A percentile compares a stretch with the other conserved stretches of the same genome.
These are phyloP conservation scores for Sclerurus mexicanus DNA, from an alignment of 2,113 vertebrate species.

Conservation along the genomic window DNA sequence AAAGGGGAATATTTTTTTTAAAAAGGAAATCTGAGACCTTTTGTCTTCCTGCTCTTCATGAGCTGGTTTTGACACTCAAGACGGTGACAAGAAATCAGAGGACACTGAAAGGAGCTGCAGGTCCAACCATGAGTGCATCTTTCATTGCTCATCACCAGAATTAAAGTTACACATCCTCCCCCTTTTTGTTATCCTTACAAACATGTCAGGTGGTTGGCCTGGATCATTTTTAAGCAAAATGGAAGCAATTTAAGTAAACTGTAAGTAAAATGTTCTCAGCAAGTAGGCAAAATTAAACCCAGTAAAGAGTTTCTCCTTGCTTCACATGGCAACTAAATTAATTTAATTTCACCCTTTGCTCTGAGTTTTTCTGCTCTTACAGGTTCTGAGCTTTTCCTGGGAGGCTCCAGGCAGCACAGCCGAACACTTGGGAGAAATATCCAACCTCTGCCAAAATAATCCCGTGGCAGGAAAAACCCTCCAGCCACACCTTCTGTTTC, in stretches of 20 bases:
- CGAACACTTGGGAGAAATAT: background rate
- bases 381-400: background rate
- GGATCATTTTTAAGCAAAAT: background rate
- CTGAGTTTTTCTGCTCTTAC: too few relatives aligned
- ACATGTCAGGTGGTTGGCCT: fast-evolving
- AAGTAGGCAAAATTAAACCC: fast-evolving
- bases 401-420: background rate
- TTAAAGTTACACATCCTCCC: fast-evolving
- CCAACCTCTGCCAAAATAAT: background rate
- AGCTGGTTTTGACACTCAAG: background rate
- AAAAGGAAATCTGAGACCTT: background rate
- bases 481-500: background rate
- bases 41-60: background rate
- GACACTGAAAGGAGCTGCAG: background rate
- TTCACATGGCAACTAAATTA: background rate
- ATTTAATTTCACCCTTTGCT: background rate
- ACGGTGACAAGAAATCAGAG: background rate
- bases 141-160: background rate
- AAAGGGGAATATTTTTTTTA: background rate
- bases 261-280: background rate
- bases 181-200: background rate
- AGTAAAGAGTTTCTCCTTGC: fast-evolving
- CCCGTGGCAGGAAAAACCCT: background rate
- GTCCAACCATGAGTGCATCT: fast-evolving
- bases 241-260: background rate